Percentiles rank a stretch among this genome's conserved stretches.
Conservation (phyloP, 2,888 invertebrate species). For the Amblyjoppa proteus region DNA sequence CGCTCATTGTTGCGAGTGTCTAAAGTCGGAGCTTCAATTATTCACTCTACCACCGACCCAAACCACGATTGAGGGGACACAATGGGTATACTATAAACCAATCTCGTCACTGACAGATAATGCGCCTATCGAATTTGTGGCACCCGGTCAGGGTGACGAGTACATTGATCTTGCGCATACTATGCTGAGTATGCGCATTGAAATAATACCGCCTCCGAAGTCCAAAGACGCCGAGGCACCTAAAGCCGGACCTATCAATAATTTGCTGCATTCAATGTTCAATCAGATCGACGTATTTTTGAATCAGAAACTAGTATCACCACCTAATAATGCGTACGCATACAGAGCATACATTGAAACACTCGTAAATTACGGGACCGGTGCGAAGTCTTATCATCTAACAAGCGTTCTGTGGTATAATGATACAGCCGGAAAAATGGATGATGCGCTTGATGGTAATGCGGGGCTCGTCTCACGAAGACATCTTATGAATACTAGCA, state of each 20-base stretch:
- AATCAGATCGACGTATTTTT: slow-evolving; percentile 73
- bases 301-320: slow-evolving; percentile 74
- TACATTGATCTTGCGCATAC: slow-evolving; percentile 73
- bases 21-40: no score
- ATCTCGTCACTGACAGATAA: background rate
- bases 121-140: slow-evolving; percentile 71
- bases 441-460: slow-evolving; percentile 1
- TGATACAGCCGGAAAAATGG: slow-evolving; percentile 51
- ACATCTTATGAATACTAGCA: background rate
- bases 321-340: slow-evolving; percentile 72
- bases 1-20: no score
- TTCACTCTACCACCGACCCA: no score
- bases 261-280: slow-evolving; percentile 67
- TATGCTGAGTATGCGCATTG: slow-evolving; percentile 65
- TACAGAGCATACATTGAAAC: slow-evolving; percentile 74
- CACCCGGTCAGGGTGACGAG: slow-evolving; percentile 60
- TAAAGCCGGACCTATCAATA: slow-evolving; percentile 68
- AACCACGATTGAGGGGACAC: no score
- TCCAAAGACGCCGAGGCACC: slow-evolving; percentile 3
- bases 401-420: slow-evolving; percentile 54
- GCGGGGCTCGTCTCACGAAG: background rate
- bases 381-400: slow-evolving; percentile 70
- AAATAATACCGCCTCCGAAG: background rate
- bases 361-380: slow-evolving; percentile 67
- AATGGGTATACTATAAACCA: no score